Base-by-base conservation (phyloP, 2,888 invertebrate species). In the Orgyia antiqua region DNA sequence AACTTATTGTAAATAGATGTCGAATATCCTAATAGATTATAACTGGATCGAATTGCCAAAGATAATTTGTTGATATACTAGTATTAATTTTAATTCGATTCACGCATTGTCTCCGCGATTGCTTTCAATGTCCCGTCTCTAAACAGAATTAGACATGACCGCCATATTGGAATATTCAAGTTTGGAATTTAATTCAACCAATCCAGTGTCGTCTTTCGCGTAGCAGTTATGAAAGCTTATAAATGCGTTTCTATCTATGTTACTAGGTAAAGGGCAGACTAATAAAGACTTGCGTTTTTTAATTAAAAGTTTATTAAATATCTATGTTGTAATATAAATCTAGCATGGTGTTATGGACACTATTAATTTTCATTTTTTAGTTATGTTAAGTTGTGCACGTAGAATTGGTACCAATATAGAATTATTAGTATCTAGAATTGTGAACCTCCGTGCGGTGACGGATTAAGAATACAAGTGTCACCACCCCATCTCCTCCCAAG, bases 261-360 rank as follows among this genome's bases (percentile, higher is more conserved):
- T 67, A 79, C 68, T 82, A 50, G 83, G 83, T 82, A 82, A 82
- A 82, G 79, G 83, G 82, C 82, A 72, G 67, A 68, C 66, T 64
- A 55, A 58, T 18, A 8, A 8, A 8, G 6, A 18, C 4, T 6
- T 4, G 18, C 6, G 18, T 3, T 8, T 18, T 3, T 8, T 18
- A 18, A 18, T 18, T 2, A 2, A 4, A 4, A 18, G 8, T n/a
- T n/a, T 20, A 8, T 19, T 19, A 8, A 19, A 5, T 19, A 20
- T 2, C n/a, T n/a, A 23, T 34, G 15, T 34, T 29, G 40, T 38
- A 48, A 54, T 19, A 25, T 13, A 10, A 33, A 38, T 48, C 42
- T 12, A 32, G 20, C 42, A 37, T 26, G 26, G 11, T 20, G 24
- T 29, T 46, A n/a, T n/a, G n/a, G n/a, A n/a, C n/a, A n/a, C n/a